phyloP scores from a whole-genome alignment of 2,888 invertebrate genomes.

The Pterostichus madidus region DNA sequence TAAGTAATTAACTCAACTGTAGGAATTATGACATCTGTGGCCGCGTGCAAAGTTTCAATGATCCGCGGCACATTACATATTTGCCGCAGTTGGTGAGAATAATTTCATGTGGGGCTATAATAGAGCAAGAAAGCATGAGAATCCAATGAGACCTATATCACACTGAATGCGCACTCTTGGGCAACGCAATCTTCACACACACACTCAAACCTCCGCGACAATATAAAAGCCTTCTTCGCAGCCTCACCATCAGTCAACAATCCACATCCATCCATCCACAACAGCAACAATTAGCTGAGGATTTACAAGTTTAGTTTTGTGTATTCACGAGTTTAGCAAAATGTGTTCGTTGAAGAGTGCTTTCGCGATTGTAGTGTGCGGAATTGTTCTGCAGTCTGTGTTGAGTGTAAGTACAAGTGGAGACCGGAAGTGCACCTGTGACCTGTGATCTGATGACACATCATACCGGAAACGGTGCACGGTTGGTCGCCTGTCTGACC shows the following conservation, averaged over 20 bases:
- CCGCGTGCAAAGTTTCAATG: constrained; percentile 16
- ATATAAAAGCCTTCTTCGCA: constrained; percentile 39
- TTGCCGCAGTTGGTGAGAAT: constrained; percentile 26
- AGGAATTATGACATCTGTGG: background rate
- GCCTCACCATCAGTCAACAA: constrained; percentile 1
- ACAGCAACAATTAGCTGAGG: background rate
- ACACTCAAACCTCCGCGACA: constrained; percentile 27
- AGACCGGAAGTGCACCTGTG: constrained; percentile 50
- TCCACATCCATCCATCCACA: background rate
- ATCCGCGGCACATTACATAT: constrained; percentile 7
- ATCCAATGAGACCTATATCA: constrained; percentile 71
- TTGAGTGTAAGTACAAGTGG: constrained; percentile 68
- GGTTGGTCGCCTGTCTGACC: constrained; percentile 7
- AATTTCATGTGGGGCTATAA: constrained; percentile 64
- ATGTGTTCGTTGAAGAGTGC: background rate
- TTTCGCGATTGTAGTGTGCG: constrained; percentile 70
- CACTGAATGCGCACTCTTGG: constrained; percentile 63
- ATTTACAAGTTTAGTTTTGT: background rate
- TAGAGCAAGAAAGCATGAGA: constrained; percentile 71
- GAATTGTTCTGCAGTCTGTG: constrained; percentile 73
- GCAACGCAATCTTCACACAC: constrained; percentile 50
- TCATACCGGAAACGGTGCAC: constrained; percentile 34
- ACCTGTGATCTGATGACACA: constrained; percentile 23
- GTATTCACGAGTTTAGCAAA: background rate
- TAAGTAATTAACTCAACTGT: background rate